Conservation (phyloP, 2,797 vertebrate genomes). For the Nothura maculosa region DNA sequence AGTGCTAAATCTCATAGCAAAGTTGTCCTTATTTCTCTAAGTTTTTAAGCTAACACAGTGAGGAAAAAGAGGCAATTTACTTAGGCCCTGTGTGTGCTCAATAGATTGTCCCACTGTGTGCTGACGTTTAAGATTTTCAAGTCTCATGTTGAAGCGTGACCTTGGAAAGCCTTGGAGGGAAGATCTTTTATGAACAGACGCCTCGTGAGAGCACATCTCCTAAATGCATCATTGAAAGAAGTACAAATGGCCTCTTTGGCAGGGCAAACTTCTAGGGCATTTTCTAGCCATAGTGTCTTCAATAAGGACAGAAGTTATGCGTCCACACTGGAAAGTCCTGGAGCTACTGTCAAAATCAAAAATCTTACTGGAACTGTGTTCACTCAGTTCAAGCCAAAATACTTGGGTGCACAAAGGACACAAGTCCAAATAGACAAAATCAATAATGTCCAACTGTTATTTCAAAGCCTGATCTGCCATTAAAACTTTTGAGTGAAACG, state of each 20-base stretch:
- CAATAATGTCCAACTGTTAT: not conserved
- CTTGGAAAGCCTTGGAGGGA: constrained; percentile 12
- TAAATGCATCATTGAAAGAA: not conserved
- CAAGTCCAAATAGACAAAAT: not conserved
- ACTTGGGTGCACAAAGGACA: not conserved
- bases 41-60: not conserved
- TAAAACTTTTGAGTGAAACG: not conserved
- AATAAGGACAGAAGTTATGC: not conserved
- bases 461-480: not conserved
- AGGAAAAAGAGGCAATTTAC: not conserved
- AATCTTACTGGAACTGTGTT: not conserved
- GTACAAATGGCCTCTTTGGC: not conserved
- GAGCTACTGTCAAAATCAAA: not conserved
- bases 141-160: not conserved
- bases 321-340: not conserved
- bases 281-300: not conserved
- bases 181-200: not conserved
- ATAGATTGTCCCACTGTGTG: constrained; percentile 12
- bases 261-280: constrained; percentile 10
- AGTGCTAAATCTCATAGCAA: not conserved
- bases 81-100: not conserved
- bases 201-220: not conserved
- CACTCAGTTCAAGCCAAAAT: not conserved
- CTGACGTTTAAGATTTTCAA: constrained; percentile 40
- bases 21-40: not conserved